Evolutionary conservation across 2,888 invertebrate species (phyloP), one percentile per base, ranked within the genome.

Genomic region (Hecatera dysodea): DNA sequence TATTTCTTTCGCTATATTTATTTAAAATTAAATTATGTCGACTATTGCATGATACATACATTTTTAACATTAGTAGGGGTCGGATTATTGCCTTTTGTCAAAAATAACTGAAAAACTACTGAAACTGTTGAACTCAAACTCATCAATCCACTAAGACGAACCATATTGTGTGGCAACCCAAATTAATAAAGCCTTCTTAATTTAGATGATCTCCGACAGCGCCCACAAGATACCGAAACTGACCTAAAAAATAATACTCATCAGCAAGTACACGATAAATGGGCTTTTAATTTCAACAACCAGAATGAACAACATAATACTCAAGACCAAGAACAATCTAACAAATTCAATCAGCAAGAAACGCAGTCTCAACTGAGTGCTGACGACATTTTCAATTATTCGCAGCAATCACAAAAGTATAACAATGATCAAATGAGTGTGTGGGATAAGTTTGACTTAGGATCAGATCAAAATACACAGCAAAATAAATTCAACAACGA

Each of bases 191-290:
- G 71, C 36, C 61, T 82, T 86, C 73, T 83, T 72, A 78, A 86
- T 86, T 80, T 75, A 88, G 89, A 86, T 71, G 77, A 78, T 72
- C 69, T 73, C 67, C 86, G 73, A 70, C 84, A 81, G 67, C 78
- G 81, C 68, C 75, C 73, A 67, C 87, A 86, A 84, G 80, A 80
- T 61, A 56, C 11, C 33, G 62, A 48, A 50, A 60, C n/a, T 36
- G 71, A 73, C 46, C 52, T 75, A 57, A 81, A 77, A 9, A 75
- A 67, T 19, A 46, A 72, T 42, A 50, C 70, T 53, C 62, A 67
- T 24, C 75, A 76, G 64, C 50, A 78, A 64, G 64, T 52, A 44
- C 83, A 82, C 60, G 65, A 73, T 67, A 66, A 63, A 27, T 65
- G 65, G 75, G 42, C 56, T 48, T 75, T 79, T n/a, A 36, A 24